Conservation (phyloP, 2,888 invertebrate species). For the Rhamnusium bicolor region DNA sequence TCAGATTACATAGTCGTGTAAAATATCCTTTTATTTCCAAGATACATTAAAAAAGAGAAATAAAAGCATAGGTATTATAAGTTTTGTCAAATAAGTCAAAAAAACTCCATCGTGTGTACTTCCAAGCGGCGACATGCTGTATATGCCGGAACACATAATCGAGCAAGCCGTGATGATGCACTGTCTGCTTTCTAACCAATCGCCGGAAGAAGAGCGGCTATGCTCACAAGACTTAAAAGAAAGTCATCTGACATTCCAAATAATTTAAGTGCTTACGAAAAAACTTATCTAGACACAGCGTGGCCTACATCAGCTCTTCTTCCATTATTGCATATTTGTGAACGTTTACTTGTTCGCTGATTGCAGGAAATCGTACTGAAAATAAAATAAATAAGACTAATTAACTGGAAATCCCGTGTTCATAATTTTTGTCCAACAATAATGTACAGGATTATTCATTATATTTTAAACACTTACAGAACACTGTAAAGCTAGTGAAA, state of each 20-base stretch:
- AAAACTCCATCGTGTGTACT: not conserved
- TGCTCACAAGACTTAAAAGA: constrained; percentile 42
- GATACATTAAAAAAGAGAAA: no score
- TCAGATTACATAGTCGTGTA: no score
- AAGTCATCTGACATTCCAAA: constrained; percentile 50
- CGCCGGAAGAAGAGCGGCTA: constrained; percentile 43
- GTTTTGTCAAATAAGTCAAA: no score
- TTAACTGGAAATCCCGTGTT: constrained; percentile 15
- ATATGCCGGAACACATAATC: constrained; percentile 11
- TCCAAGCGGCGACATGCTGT: constrained; percentile 7
- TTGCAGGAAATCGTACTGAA: constrained; percentile 9
- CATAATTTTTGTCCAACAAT: not conserved
- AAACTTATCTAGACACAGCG: constrained; percentile 49
- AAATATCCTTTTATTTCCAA: no score
- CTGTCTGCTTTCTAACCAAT: constrained; percentile 45
- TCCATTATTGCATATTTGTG: constrained; percentile 19
- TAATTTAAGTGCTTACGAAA: constrained; percentile 48
- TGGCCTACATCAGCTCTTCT: constrained; percentile 42
- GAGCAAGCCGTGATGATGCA: constrained; percentile 29
- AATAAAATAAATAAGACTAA: not conserved
- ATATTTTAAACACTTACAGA: no score
- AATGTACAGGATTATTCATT: no score
- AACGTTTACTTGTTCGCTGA: constrained; percentile 16
- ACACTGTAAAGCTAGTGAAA: no score
- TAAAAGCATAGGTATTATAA: no score